These are phyloP conservation scores for Dipodomys ordii DNA, from an alignment of 2,113 vertebrate genomes.

Conservation along the genomic window DNA sequence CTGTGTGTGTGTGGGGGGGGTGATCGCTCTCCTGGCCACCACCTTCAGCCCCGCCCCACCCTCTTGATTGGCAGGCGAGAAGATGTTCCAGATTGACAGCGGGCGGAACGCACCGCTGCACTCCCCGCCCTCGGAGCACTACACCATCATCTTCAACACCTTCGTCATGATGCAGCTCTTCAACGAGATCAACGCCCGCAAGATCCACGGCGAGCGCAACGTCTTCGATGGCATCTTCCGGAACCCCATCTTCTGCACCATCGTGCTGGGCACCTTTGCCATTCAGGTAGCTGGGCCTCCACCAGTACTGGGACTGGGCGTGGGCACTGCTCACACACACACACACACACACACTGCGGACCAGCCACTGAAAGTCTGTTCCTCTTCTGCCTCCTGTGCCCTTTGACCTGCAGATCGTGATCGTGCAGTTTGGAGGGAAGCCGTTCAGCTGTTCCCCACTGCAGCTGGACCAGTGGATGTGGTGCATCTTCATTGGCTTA, in stretches of 20 bases:
- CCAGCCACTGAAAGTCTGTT: background rate
- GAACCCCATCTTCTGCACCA: conserved; percentile 98
- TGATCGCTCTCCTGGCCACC: rapidly evolving
- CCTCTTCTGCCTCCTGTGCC: background rate
- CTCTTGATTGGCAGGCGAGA: conserved; percentile 89
- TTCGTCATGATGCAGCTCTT: conserved; percentile 99
- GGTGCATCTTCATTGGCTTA: conserved; percentile 98
- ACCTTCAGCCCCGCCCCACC: background rate
- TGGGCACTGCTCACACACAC: background rate
- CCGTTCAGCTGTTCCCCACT: conserved; percentile 98
- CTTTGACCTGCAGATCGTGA: conserved; percentile 91
- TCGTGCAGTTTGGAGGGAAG: conserved; percentile 98
- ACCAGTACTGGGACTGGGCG: background rate
- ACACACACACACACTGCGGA: background rate
- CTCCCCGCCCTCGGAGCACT: conserved; percentile 97
- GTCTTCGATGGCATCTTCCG: conserved; percentile 98
- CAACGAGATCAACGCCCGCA: conserved; percentile 98
- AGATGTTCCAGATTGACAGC: conserved; percentile 97
- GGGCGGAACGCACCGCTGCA: conserved; percentile 97
- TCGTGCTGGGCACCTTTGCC: conserved; percentile 96
- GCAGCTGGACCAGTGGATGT: conserved; percentile 98
- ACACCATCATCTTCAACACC: conserved; percentile 99
- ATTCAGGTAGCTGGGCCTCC: conserved; percentile 91
- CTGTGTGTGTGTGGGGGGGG: no score
- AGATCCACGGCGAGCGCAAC: conserved; percentile 98